These are phyloP conservation scores for Hippolais icterina DNA, from an alignment of 2,113 vertebrate genomes.

Conservation along the genomic window DNA sequence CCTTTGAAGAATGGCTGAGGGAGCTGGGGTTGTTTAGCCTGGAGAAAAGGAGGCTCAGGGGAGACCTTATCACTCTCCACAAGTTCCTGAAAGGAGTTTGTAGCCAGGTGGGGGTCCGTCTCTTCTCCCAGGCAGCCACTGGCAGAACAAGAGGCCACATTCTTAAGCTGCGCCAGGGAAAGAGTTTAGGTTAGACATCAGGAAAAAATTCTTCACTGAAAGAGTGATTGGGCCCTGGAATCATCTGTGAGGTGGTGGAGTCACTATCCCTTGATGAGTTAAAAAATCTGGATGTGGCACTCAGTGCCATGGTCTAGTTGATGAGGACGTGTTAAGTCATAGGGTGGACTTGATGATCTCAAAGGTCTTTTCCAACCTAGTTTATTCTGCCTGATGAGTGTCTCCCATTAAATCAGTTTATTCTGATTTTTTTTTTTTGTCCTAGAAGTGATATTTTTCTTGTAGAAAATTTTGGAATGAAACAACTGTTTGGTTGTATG, in stretches of 20 bases:
- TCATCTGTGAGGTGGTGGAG: background rate
- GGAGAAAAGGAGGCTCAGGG: background rate
- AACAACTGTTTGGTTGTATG: background rate
- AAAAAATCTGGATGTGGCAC: background rate
- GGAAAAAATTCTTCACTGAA: background rate
- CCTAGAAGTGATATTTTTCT: background rate
- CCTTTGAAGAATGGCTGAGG: background rate
- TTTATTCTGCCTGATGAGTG: background rate
- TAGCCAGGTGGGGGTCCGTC: rapidly evolving
- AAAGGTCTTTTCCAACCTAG: background rate
- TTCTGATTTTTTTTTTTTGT: background rate
- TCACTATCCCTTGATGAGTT: background rate
- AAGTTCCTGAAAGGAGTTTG: background rate
- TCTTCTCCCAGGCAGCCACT: background rate
- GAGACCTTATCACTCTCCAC: background rate
- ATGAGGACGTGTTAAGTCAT: background rate
- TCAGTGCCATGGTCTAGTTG: background rate
- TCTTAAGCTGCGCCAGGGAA: background rate
- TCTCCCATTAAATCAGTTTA: background rate
- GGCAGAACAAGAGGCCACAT: background rate
- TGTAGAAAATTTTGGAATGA: background rate
- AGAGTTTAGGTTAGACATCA: background rate
- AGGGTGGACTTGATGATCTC: background rate
- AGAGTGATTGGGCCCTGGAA: background rate
- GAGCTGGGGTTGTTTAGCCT: background rate